phyloP scores from a whole-genome alignment of 2,113 vertebrate genomes.

The Boulengeromyrus knoepffleri region DNA sequence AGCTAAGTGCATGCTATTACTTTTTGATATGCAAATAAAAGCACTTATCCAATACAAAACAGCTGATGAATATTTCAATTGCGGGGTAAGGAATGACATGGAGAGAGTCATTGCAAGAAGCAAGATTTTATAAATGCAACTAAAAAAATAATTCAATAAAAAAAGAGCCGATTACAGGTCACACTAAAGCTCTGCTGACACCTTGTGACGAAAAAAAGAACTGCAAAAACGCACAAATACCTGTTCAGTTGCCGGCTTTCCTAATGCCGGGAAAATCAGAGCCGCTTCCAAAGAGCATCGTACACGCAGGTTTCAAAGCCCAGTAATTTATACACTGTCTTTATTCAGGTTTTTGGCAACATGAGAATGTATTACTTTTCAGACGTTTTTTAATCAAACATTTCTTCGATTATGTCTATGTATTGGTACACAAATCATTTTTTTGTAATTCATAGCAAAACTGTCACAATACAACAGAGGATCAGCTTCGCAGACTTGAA shows the following conservation, averaged over 20 bases:
- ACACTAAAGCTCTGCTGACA: slow-evolving; percentile 7
- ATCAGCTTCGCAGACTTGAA: neutral
- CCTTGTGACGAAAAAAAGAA: neutral
- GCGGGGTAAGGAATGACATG: neutral
- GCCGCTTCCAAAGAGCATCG: neutral
- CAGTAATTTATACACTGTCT: neutral
- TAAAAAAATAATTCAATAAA: neutral
- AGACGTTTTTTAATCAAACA: neutral
- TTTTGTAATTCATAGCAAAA: neutral
- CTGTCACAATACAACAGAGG: neutral
- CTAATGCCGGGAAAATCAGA: neutral
- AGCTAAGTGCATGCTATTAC: neutral
- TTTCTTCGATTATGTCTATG: neutral
- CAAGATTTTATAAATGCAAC: neutral
- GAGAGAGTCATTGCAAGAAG: neutral
- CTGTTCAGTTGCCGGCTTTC: neutral
- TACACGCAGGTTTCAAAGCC: neutral
- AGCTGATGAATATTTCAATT: neutral
- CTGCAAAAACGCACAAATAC: neutral
- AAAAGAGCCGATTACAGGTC: neutral
- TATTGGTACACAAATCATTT: neutral
- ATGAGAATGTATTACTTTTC: neutral
- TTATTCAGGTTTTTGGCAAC: neutral
- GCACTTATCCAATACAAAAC: neutral
- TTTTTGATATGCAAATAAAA: neutral